These are phyloP conservation scores for Thereva nobilitata DNA, from an alignment of 2,888 invertebrate genomes.

Conservation along the genomic window DNA sequence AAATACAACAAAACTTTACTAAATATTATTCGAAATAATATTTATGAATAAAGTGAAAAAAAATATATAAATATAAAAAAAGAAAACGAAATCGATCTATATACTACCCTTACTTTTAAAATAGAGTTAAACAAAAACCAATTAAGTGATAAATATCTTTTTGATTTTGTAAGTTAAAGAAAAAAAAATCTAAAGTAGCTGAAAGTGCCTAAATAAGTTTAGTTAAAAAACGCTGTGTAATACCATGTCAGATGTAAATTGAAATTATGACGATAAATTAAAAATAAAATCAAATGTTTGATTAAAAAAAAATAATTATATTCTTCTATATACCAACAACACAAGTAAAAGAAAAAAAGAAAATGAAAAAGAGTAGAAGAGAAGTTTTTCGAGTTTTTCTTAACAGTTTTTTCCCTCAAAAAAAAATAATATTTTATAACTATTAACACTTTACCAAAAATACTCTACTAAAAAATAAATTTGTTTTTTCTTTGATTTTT, in stretches of 20 bases:
- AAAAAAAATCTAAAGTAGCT: constrained; percentile 25
- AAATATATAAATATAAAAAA: background rate
- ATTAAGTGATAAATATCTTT: constrained; percentile 34
- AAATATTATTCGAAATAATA: constrained; percentile 31
- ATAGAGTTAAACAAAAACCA: constrained; percentile 27
- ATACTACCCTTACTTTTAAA: constrained; percentile 24
- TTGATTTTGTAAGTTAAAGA: constrained; percentile 35
- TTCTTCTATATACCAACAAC: no score
- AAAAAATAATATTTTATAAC: constrained; percentile 13
- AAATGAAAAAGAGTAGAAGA: constrained; percentile 10
- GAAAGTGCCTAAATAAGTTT: constrained; percentile 31
- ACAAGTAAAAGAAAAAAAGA: background rate
- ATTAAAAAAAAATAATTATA: no score
- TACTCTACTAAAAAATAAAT: constrained; percentile 6
- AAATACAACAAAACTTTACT: constrained; percentile 29
- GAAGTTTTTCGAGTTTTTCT: constrained; percentile 9
- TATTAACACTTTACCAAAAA: constrained; percentile 26
- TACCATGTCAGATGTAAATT: constrained; percentile 21
- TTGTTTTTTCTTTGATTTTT: constrained; percentile 18
- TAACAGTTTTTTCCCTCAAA: background rate
- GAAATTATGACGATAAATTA: constrained; percentile 9
- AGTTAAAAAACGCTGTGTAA: constrained; percentile 21
- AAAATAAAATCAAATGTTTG: background rate
- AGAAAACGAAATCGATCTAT: constrained; percentile 28
- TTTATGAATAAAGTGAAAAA: constrained; percentile 25